Percentiles rank a stretch among this genome's conserved stretches.
These are phyloP conservation scores for Vireo altiloquus DNA, from an alignment of 2,113 vertebrate genomes.

Conservation along the genomic window DNA sequence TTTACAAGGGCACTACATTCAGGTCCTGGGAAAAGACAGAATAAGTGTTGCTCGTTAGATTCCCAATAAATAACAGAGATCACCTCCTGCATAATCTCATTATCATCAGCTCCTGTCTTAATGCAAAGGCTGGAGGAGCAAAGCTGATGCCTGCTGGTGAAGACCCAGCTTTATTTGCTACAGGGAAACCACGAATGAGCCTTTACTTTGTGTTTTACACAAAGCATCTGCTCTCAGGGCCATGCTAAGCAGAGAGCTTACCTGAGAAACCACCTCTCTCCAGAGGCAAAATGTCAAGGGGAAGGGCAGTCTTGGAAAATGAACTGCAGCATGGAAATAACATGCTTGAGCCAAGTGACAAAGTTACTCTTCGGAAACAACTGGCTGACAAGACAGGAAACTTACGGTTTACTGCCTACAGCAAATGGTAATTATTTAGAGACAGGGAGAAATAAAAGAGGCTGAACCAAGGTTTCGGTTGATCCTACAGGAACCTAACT, in stretches of 20 bases:
- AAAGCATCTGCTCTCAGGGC: not conserved
- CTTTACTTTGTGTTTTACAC: not conserved
- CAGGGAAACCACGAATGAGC: not conserved
- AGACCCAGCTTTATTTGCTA: not conserved
- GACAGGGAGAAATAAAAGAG: not conserved
- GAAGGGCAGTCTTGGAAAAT: not conserved
- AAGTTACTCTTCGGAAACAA: not conserved
- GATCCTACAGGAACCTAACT: not conserved
- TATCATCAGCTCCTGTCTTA: not conserved
- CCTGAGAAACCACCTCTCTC: not conserved
- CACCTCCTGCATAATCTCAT: not conserved
- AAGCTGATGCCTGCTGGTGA: not conserved
- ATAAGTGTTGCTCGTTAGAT: not conserved
- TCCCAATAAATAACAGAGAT: not conserved
- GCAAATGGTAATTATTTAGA: not conserved
- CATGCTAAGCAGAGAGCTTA: not conserved
- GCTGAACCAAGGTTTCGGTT: not conserved
- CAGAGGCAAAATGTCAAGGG: not conserved
- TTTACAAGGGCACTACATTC: not conserved
- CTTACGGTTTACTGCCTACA: not conserved
- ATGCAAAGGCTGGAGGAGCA: not conserved
- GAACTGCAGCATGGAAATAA: not conserved
- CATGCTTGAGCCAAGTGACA: fast-evolving
- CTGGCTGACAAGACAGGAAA: not conserved
- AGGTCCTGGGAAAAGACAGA: not conserved